Conservation (phyloP, 2,888 invertebrate genomes). For the Ditula angustiorana region DNA sequence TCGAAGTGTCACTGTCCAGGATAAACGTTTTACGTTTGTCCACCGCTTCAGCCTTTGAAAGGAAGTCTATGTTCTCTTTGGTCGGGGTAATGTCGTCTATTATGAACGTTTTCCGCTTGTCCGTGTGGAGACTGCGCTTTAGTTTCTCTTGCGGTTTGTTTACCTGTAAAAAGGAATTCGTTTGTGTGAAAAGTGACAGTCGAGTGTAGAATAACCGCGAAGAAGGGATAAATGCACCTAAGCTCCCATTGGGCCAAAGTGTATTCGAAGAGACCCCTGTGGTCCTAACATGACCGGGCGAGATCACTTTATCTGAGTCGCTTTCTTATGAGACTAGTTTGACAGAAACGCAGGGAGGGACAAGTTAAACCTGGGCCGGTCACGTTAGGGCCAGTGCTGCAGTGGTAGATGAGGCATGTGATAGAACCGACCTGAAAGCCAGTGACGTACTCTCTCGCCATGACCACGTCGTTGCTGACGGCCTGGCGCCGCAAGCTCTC, state of each 20-base stretch:
- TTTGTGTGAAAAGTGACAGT: not conserved
- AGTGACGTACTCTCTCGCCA: constrained; percentile 68
- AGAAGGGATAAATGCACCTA: no score
- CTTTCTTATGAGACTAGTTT: no score
- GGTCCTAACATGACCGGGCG: no score
- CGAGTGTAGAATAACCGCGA: no score
- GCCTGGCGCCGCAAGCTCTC: constrained; percentile 59
- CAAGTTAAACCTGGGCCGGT: no score
- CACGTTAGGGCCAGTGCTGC: no score
- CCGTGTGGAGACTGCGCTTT: constrained; percentile 61
- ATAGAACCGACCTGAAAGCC: constrained; percentile 64
- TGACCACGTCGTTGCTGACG: constrained; percentile 64
- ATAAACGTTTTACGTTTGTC: constrained; percentile 79
- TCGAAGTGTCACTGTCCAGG: constrained; percentile 80
- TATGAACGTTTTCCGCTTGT: constrained; percentile 75
- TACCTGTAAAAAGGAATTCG: constrained; percentile 55
- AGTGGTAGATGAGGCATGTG: no score
- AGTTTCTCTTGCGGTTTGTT: constrained; percentile 65
- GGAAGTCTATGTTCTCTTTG: constrained; percentile 73
- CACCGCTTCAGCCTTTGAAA: constrained; percentile 57
- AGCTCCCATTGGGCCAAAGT: no score
- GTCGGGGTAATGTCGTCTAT: constrained; percentile 74
- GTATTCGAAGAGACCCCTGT: no score
- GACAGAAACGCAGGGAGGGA: no score
- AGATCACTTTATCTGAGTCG: no score